Base-by-base conservation (phyloP, 2,888 invertebrate species). In the Octodonta nipae region DNA sequence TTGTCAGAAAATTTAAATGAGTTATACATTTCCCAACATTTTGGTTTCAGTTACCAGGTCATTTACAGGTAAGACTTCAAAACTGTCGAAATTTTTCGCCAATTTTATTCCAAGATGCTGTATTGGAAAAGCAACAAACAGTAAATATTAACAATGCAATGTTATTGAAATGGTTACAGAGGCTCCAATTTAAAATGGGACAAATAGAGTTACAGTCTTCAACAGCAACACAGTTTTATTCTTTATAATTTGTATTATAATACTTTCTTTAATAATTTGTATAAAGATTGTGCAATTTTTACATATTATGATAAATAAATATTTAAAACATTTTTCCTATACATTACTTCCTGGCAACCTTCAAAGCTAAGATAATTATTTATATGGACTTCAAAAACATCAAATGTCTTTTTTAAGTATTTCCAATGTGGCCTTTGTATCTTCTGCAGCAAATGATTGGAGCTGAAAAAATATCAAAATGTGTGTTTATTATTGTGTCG, bases 101-200 rank as follows among this genome's bases (percentile, higher is more conserved):
- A 1, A 67, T 65, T 2, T 60, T 61, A 35, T 60, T 64, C 39
- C 49, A 60, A 10, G 64, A 66, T 48, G 61, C 60, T 15, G 53
- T 63, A 29, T 58, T 62, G 10, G 68, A 62, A 11, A 63, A 60
- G 30, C 41, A 51, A 47, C 36, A 63, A 61, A 42, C 63, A 61
- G 40, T 33, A 43, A 57, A 61, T 11, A 46, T 58, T 29, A 53
- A 57, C 41, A 70, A 71, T 37, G 67, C 73, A 2, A 65, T 73
- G 13, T 61, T 80, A 13, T 59, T 79, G 2, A 78, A 84, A 45
- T 91, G 93, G 81, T 68, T 98, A 34, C 88, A 91, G 61, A 71
- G 91, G 30, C 70, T 95, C 38, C 88, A 95, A 58, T 92, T 95
- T 58, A 96, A 95, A 69, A 92, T 98, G 81, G 92, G 92, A 4